Evolutionary conservation across 92 coral and sea anemone species (phyloP), one percentile per base, ranked within the genome.

Genomic region (Paramuricea clavata): DNA sequence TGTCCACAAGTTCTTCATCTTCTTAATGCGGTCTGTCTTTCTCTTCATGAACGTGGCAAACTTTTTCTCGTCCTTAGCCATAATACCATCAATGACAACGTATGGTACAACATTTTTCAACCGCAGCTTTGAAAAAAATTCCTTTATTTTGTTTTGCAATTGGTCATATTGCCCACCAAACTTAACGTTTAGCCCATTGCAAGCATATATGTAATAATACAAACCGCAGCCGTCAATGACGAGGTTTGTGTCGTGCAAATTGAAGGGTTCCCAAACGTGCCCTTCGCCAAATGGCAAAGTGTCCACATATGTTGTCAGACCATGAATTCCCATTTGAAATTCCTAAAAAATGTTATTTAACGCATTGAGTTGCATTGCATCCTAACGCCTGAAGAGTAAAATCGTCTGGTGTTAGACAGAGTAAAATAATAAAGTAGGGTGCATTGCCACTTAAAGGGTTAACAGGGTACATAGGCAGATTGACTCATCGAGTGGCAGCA

Each of bases 81-180:
- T 69, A 1, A 93, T 91, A 5, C 99, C 99, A 61, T 96, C 99
- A 35, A 96, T 52, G 21, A 96, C 69, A 19, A 96, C 98, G 84
- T 73, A 93, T 0, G 95, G 73, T 19, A 85, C 78, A 3, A 96
- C 93, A 5, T 87, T 62, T 54, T 82, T 91, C 2, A 77, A 57
- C 21, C 13, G 62, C 49, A 96, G 89, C 35, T 92, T 90, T 39
- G 69, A 28, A 76, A 96, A 94, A 89, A 96, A 94, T 28, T 75
- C 69, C 49, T 83, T 54, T 6, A 91, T 87, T 57, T 68, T 74
- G 12, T 52, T 76, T n/a, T 93, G 91, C 27, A 91, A 85, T 31
- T 93, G 90, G 16, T 86, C 78, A 49, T 94, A 94, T 67, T 96
- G 92, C 13, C 99, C 99, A 12, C 99, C 99, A 83, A 78, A 89